Conservation (phyloP, 2,797 vertebrate genomes). For the Salmo trutta region DNA sequence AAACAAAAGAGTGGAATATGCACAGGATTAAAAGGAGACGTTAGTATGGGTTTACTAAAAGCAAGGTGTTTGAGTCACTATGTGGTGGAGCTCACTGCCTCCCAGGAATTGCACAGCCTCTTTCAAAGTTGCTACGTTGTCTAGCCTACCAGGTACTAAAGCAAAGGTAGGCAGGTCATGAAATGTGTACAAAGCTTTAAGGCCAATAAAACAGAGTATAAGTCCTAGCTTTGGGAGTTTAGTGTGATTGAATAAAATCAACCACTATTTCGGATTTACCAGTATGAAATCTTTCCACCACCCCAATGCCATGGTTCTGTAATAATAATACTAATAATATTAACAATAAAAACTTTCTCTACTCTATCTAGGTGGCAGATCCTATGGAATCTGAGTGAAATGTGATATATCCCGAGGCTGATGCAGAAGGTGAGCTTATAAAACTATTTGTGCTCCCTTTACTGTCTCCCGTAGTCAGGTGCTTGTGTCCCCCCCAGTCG, state of each 20-base stretch:
- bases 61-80: conserved; percentile 28
- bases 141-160: conserved; percentile 28
- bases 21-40: conserved; percentile 45
- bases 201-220: conserved; percentile 33
- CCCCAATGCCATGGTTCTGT: conserved; percentile 22
- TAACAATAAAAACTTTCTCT: neutral
- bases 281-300: conserved; percentile 9
- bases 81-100: conserved; percentile 32
- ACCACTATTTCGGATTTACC: conserved; percentile 46
- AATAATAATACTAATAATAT: conserved; percentile 43
- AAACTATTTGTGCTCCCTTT: conserved; percentile 88
- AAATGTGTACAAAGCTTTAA: conserved; percentile 41
- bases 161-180: conserved; percentile 34
- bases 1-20: conserved; percentile 55
- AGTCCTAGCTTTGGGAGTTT: conserved; percentile 17
- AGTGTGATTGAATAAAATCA: conserved; percentile 41
- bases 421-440: conserved; percentile 81
- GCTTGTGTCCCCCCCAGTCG: conserved; percentile 74
- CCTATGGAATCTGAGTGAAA: conserved; percentile 86
- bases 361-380: conserved; percentile 74
- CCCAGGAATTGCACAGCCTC: conserved; percentile 17
- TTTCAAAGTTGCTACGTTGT: conserved; percentile 3
- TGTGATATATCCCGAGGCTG: conserved; percentile 83
- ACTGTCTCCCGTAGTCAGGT: conserved; percentile 68
- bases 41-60: conserved; percentile 34